These are phyloP conservation scores for Balearica regulorum DNA, from an alignment of 2,797 vertebrate genomes.

Conservation along the genomic window DNA sequence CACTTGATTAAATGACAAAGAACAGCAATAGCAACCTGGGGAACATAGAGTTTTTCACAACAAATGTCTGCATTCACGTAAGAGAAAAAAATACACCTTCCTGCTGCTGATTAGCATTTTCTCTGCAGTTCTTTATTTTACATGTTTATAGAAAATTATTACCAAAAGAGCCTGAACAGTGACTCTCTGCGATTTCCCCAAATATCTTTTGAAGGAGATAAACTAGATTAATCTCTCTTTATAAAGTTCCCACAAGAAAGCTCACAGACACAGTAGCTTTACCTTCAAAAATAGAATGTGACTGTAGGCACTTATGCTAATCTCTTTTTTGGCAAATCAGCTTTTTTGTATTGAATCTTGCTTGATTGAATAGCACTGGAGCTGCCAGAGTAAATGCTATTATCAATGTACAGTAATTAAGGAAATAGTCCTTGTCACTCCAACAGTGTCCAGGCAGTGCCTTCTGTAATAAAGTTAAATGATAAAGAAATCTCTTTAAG, in stretches of 20 bases:
- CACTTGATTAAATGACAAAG: constrained; percentile 67
- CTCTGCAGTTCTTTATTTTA: constrained; percentile 22
- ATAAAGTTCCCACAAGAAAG: constrained; percentile 70
- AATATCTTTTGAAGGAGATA: constrained; percentile 56
- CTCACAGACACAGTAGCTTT: constrained; percentile 67
- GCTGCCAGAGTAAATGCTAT: constrained; percentile 75
- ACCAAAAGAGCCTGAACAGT: constrained; percentile 13
- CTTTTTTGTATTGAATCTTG: constrained; percentile 75
- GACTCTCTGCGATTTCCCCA: background rate
- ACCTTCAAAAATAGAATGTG: constrained; percentile 76
- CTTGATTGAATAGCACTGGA: constrained; percentile 74
- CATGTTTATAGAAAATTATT: constrained; percentile 1
- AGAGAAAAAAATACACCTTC: background rate
- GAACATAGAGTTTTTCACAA: background rate
- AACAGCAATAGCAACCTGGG: constrained; percentile 2
- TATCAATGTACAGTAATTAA: constrained; percentile 77
- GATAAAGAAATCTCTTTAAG: constrained; percentile 70
- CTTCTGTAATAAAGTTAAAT: constrained; percentile 73
- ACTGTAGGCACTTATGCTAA: constrained; percentile 73
- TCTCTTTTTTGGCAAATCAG: constrained; percentile 76
- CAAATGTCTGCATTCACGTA: background rate
- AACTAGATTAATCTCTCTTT: constrained; percentile 64
- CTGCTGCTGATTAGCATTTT: background rate
- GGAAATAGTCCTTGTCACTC: constrained; percentile 76
- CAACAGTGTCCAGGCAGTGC: constrained; percentile 64